A percentile compares a stretch with the other conserved stretches of the same genome.
These are phyloP conservation scores for Masnerella sp. DNA, from an alignment of 2,888 invertebrate genomes.

Conservation along the genomic window DNA sequence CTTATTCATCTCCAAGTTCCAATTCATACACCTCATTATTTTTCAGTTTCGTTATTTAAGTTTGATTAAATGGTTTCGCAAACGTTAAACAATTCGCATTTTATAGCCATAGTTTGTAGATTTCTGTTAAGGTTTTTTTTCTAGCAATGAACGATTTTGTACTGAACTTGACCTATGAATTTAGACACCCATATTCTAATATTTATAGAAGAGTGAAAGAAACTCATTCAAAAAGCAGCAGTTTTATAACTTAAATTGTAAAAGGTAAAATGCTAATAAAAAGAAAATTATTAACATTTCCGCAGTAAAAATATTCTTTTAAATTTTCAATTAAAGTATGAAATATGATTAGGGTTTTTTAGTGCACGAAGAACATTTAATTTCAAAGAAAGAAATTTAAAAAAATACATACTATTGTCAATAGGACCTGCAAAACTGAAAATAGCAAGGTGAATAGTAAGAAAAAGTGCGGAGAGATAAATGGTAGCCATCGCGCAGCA, in stretches of 20 bases:
- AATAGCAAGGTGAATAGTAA: not conserved
- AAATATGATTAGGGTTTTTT: too few relatives aligned
- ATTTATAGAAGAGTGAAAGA: not conserved
- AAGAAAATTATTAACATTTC: too few relatives aligned
- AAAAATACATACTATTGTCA: not conserved
- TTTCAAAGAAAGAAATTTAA: too few relatives aligned
- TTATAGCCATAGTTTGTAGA: not conserved
- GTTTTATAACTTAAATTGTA: not conserved
- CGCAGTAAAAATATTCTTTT: constrained; percentile 2
- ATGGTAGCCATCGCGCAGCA: constrained; percentile 30
- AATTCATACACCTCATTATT: constrained; percentile 13
- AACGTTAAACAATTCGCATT: not conserved
- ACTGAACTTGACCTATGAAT: too few relatives aligned
- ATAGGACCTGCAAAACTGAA: constrained; percentile 1
- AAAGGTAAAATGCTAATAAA: too few relatives aligned
- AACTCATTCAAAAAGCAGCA: not conserved
- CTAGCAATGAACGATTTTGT: not conserved
- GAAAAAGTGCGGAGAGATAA: constrained; percentile 23
- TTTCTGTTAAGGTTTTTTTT: not conserved
- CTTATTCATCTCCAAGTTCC: constrained; percentile 9
- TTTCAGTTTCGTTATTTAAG: constrained; percentile 4
- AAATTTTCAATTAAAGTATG: not conserved
- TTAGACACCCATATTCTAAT: too few relatives aligned
- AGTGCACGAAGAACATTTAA: too few relatives aligned
- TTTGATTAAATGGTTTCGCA: constrained; percentile 6